Evolutionary conservation across 92 coral and sea anemone genomes (phyloP).

Genomic region (Siderastrea siderea): DNA sequence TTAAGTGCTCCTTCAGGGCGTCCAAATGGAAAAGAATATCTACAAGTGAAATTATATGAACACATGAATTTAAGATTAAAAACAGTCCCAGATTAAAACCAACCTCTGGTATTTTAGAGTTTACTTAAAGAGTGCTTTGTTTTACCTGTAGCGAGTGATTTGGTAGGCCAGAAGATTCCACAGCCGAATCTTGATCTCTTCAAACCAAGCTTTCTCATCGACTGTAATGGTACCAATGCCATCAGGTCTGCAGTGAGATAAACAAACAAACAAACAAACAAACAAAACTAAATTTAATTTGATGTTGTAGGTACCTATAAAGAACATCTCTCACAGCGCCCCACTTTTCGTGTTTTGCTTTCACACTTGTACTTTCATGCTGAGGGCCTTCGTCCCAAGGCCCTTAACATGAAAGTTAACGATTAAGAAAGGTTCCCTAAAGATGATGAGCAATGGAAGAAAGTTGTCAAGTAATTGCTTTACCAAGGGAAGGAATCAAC

Average conservation of each 20-base stretch:
- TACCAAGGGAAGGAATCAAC: no score
- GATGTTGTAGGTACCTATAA: not conserved
- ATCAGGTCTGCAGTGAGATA: constrained; percentile 86
- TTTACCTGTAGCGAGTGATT: constrained; percentile 91
- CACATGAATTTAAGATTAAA: not conserved
- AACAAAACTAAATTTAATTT: no score
- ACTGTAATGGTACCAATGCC: constrained; percentile 93
- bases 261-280: not conserved
- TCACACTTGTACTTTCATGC: no score
- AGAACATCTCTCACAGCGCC: no score
- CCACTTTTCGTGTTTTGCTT: no score
- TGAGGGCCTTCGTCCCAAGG: no score
- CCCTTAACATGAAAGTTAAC: no score
- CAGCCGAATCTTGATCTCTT: constrained; percentile 92
- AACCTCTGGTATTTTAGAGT: not conserved
- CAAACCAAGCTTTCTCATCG: constrained; percentile 90
- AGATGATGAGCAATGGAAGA: no score
- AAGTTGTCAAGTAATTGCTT: no score
- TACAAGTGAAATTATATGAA: constrained; percentile 6
- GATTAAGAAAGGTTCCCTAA: no score
- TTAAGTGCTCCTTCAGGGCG: constrained; percentile 98
- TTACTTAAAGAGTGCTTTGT: not conserved
- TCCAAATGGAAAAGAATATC: constrained; percentile 99
- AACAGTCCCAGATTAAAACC: not conserved
- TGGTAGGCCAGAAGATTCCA: constrained; percentile 96